Base-by-base conservation (phyloP, 2,113 vertebrate species). In the Alectura lathami region DNA sequence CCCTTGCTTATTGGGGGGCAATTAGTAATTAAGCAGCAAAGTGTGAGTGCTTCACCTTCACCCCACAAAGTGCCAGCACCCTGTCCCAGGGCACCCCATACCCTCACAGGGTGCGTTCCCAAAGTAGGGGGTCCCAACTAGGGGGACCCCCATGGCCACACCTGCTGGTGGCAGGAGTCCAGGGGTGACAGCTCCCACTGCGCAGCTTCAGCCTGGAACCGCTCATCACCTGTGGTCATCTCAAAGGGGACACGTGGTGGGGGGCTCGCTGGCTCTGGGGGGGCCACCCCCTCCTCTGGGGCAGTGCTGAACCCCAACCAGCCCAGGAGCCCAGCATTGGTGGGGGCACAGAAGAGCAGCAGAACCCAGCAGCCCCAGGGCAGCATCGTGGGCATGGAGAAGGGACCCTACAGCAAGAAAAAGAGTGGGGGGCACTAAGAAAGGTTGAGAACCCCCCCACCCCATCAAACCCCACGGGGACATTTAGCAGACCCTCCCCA, bases 151-250 rank as follows among this genome's bases (percentile, higher is more conserved):
- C 32, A 17, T 9, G 1, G 9, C 23, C 54, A 30, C 86, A 98
- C 98, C 83, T 26, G 84, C 43, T 83, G 83, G 62, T 97, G 97
- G 32, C 97, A 98, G 63, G 89, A 93, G 59, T 97, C 97, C 15
- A 97, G 57, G 2, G 95, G 96, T 16, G 97, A 98, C 11, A 98
- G 67, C 21, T 97, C 96, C 78, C 95, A 45, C 30, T 76, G 62
- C 21, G 89, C 97, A 4, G 96, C 97, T 78, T 98, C 98, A 10
- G 96, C 96, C 72, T 97, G 57, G 77, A 98, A 97, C 81, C 48
- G 91, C 60, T 98, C 96, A 12, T 98, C 98, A 3, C 77, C 81
- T 1, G 74, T 88, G 3, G 32, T 68, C 91, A 98, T 96, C 93
- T 98, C 97, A 40, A 98, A 98, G 23, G 45, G 83, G 22, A 45